Evolutionary conservation across 2,113 vertebrate genomes (phyloP).

Genomic region (Leuciscus idus): DNA sequence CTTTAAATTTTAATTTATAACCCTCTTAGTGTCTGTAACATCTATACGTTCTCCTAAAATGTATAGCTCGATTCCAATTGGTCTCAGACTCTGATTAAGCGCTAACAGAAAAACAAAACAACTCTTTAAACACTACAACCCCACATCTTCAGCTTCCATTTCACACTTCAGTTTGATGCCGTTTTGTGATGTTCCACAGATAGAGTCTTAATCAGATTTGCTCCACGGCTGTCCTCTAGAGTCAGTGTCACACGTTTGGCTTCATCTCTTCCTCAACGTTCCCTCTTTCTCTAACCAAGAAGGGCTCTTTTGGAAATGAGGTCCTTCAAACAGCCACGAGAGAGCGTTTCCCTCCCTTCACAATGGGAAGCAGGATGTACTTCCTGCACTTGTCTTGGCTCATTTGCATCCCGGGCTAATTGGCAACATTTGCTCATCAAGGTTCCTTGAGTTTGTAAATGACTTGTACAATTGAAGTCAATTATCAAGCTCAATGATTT

Average conservation of each 20-base stretch:
- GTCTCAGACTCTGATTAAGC: neutral
- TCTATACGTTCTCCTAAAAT: neutral
- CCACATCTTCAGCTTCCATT: conserved; percentile 27
- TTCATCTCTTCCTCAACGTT: neutral
- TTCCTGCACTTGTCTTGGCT: conserved; percentile 26
- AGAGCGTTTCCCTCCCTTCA: conserved; percentile 15
- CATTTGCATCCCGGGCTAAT: conserved; percentile 52
- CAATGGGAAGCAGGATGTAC: conserved; percentile 15
- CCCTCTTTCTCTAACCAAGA: conserved; percentile 1
- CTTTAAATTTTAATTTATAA: neutral
- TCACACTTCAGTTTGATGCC: conserved; percentile 26
- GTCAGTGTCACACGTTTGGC: conserved; percentile 17
- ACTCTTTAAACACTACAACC: conserved; percentile 13
- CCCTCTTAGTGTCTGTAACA: neutral
- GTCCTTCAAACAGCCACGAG: neutral
- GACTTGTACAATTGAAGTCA: conserved; percentile 55
- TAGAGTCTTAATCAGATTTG: conserved; percentile 13
- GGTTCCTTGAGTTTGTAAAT: conserved; percentile 56
- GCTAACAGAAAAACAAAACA: conserved; percentile 16
- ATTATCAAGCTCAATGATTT: conserved; percentile 64
- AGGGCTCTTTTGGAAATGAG: conserved; percentile 35
- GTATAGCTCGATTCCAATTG: neutral
- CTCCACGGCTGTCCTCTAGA: conserved; percentile 11
- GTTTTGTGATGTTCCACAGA: conserved; percentile 34
- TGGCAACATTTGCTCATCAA: conserved; percentile 52